A percentile compares a stretch with the other conserved stretches of the same genome.
Evolutionary conservation across 2,113 vertebrate species (phyloP).

Genomic region (Tonatia bakeri): DNA sequence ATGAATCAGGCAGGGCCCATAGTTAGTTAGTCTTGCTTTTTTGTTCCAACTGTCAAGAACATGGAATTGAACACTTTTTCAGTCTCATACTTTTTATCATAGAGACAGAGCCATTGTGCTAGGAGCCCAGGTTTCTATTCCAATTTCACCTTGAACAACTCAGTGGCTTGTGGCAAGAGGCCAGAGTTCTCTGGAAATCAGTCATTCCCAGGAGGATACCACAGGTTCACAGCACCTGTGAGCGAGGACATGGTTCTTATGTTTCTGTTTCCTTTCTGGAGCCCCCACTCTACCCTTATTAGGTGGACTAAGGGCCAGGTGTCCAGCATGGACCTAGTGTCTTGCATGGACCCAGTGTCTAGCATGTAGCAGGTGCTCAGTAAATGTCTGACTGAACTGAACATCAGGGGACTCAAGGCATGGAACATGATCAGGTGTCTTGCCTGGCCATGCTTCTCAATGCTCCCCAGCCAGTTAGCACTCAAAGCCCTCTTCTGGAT

Average conservation of each 20-base stretch:
- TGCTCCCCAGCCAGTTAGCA: background rate
- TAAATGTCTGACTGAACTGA: background rate
- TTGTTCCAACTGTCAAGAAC: background rate
- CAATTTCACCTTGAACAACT: background rate
- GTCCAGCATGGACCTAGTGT: background rate
- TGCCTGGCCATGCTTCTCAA: background rate
- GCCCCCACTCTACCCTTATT: background rate
- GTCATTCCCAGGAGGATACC: background rate
- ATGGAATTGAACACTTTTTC: background rate
- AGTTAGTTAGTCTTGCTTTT: background rate
- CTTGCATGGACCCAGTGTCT: background rate
- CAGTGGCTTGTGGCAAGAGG: background rate
- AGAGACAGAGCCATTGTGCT: background rate
- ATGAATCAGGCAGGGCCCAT: background rate
- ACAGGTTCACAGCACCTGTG: background rate
- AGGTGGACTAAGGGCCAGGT: background rate
- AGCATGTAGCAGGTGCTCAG: background rate
- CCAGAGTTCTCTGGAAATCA: slow-evolving; percentile 15
- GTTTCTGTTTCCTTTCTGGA: background rate
- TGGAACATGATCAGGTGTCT: background rate
- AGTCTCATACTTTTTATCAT: background rate
- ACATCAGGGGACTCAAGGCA: background rate
- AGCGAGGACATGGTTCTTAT: background rate
- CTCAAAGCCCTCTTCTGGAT: background rate
- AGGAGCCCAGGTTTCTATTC: background rate